Conservation (phyloP, 2,113 vertebrate genomes). For the Paraplagusia blochii region DNA sequence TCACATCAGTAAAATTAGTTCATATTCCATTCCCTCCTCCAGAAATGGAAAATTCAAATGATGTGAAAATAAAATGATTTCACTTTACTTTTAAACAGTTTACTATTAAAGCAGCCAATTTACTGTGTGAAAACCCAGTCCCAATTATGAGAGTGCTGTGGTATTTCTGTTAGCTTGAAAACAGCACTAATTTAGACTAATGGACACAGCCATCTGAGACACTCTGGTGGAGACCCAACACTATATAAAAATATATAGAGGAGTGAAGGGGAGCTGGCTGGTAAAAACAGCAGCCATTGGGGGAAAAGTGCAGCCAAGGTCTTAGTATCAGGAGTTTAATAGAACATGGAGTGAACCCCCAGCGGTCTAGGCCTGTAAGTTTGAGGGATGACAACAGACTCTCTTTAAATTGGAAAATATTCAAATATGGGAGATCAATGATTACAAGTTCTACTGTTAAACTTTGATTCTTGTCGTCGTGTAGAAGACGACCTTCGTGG, state of each 20-base stretch:
- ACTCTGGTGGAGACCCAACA: background rate
- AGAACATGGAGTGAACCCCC: background rate
- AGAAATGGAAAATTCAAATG: no score
- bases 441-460: background rate
- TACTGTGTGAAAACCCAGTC: background rate
- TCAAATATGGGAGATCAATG: background rate
- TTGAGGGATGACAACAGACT: no score
- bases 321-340: background rate
- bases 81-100: no score
- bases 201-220: slow-evolving; percentile 27
- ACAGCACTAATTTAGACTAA: slow-evolving; percentile 58
- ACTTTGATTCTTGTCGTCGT: background rate
- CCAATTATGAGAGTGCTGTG: no score
- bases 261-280: slow-evolving; percentile 5
- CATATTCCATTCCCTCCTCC: no score
- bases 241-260: slow-evolving; percentile 24
- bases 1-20: no score
- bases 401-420: no score
- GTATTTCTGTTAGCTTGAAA: slow-evolving; percentile 14
- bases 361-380: background rate
- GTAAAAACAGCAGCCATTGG: background rate
- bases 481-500: background rate
- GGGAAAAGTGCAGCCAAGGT: background rate
- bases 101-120: background rate
- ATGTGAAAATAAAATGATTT: no score